Conservation (phyloP, 92 coral and sea anemone genomes). For the Palythoa grandiflora region DNA sequence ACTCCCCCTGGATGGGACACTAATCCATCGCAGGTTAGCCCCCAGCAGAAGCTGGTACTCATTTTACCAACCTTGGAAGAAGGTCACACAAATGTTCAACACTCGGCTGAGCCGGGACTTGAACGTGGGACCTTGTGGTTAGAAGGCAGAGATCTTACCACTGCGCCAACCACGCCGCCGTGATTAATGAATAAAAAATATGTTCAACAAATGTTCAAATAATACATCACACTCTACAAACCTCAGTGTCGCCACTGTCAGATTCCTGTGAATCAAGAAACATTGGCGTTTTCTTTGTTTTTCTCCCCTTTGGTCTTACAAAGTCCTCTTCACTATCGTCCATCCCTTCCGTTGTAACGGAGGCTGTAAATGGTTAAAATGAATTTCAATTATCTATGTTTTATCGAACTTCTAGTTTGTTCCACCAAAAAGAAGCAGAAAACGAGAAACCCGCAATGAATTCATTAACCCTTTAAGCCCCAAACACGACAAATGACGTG, state of each 20-base stretch:
- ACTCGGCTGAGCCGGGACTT: too few species aligned
- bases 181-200: neutral
- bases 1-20: too few species aligned
- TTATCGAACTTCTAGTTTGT: neutral
- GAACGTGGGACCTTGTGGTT: too few species aligned
- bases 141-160: too few species aligned
- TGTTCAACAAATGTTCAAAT: neutral
- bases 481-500: too few species aligned
- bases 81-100: too few species aligned
- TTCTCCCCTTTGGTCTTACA: slow-evolving; percentile 13
- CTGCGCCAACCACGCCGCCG: too few species aligned
- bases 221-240: neutral
- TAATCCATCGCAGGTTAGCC: too few species aligned
- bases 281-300: neutral
- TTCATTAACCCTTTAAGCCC: too few species aligned
- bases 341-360: neutral
- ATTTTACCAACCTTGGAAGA: too few species aligned
- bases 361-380: neutral
- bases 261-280: slow-evolving; percentile 39
- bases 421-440: neutral
- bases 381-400: neutral
- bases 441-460: neutral
- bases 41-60: too few species aligned
- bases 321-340: slow-evolving; percentile 34
- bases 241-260: slow-evolving; percentile 20